These are phyloP conservation scores for Orientallactaga bullata DNA, from an alignment of 2,113 vertebrate genomes.

Conservation along the genomic window DNA sequence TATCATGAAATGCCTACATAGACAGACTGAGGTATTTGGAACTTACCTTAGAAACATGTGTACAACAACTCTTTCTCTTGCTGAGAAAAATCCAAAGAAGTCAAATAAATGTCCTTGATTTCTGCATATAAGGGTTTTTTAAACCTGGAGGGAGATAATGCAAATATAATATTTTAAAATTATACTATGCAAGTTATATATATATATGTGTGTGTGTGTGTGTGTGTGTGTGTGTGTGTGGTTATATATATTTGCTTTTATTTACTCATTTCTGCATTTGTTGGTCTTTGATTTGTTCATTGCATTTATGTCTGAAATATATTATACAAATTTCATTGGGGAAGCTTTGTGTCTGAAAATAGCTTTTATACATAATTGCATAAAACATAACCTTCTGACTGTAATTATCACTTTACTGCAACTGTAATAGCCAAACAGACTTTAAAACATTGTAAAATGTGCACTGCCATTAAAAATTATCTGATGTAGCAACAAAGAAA, in stretches of 20 bases:
- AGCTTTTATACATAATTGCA: neutral
- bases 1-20: neutral
- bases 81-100: slow-evolving; percentile 34
- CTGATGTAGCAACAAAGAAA: neutral
- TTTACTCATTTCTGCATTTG: neutral
- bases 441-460: neutral
- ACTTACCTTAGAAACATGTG: slow-evolving; percentile 49
- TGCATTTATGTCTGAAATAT: neutral
- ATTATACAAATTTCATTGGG: neutral
- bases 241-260: neutral
- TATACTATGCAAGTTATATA: neutral
- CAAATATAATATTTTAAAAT: slow-evolving; percentile 14
- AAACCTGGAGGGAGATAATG: slow-evolving; percentile 57
- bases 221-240: neutral
- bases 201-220: neutral
- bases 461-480: neutral
- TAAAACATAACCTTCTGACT: neutral
- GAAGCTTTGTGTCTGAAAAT: neutral
- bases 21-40: neutral
- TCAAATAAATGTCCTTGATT: slow-evolving; percentile 2
- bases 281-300: neutral
- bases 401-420: slow-evolving; percentile 28
- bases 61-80: neutral
- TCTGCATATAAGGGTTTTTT: slow-evolving; percentile 39
- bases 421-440: neutral